Conservation (phyloP, 92 coral and sea anemone genomes). For the Siderastrea radians region DNA sequence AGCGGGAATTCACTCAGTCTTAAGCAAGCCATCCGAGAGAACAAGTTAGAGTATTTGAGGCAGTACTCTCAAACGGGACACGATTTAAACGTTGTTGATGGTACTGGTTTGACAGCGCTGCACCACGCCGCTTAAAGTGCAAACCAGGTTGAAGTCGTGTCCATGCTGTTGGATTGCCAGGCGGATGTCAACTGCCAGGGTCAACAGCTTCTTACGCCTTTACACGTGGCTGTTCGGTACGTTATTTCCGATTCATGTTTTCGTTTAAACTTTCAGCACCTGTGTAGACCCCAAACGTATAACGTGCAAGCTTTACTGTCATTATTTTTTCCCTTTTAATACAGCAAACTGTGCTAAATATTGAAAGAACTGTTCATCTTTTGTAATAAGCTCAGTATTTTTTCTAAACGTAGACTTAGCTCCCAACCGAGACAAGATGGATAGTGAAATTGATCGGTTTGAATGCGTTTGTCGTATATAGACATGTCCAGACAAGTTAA, state of each 20-base stretch:
- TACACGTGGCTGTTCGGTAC: conserved; percentile 46
- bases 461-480: too few relatives aligned
- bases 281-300: background rate
- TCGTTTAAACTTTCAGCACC: background rate
- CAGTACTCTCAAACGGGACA: conserved; percentile 23
- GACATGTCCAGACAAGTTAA: too few relatives aligned
- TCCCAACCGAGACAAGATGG: too few relatives aligned
- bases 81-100: background rate
- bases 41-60: background rate
- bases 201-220: conserved; percentile 15
- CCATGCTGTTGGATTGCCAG: conserved; percentile 3
- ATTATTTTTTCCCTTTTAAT: too few relatives aligned
- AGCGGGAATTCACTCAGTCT: conserved; percentile 2
- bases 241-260: background rate
- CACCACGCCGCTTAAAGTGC: conserved; percentile 35
- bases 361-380: too few relatives aligned
- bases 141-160: conserved; percentile 17
- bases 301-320: background rate
- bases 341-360: too few relatives aligned
- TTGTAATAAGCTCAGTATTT: too few relatives aligned
- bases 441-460: too few relatives aligned
- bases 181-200: conserved; percentile 23
- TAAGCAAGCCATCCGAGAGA: conserved; percentile 33
- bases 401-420: too few relatives aligned
- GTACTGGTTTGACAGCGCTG: conserved; percentile 14